These are phyloP conservation scores for Hydrotaea diabolus DNA, from an alignment of 2,888 invertebrate genomes.

Conservation along the genomic window DNA sequence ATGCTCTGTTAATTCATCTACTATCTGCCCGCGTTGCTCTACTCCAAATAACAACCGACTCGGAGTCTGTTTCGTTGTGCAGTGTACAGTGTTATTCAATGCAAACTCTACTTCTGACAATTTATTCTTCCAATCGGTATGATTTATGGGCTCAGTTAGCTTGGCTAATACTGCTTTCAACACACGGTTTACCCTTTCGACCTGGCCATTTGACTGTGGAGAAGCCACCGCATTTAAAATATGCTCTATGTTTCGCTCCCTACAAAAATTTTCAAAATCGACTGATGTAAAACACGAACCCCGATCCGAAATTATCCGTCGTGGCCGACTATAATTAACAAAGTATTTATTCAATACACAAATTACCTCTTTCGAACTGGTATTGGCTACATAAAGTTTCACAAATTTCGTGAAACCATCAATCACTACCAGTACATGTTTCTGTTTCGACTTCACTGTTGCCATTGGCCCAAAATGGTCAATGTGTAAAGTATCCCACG, in stretches of 20 bases:
- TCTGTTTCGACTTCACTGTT: constrained; percentile 37
- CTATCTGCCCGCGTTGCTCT: neutral
- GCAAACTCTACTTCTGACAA: neutral
- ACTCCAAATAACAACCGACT: neutral
- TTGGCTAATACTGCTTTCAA: neutral
- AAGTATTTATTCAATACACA: neutral
- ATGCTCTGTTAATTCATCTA: neutral
- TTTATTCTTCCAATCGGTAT: neutral
- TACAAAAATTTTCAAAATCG: neutral
- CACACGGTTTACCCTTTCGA: neutral
- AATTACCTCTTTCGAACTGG: neutral
- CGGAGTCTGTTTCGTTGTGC: neutral
- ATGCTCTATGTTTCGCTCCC: neutral
- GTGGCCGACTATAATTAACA: neutral
- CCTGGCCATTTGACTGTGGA: neutral
- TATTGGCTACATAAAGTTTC: neutral
- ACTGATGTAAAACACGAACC: neutral
- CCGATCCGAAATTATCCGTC: neutral
- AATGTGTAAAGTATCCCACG: constrained; percentile 52
- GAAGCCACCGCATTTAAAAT: neutral
- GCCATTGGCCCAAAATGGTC: constrained; percentile 49
- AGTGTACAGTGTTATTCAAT: neutral
- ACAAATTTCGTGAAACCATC: neutral
- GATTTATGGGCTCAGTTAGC: neutral
- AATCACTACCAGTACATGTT: constrained; percentile 38